Evolutionary conservation across 2,113 vertebrate species (phyloP).

Genomic region (Camelus dromedarius): DNA sequence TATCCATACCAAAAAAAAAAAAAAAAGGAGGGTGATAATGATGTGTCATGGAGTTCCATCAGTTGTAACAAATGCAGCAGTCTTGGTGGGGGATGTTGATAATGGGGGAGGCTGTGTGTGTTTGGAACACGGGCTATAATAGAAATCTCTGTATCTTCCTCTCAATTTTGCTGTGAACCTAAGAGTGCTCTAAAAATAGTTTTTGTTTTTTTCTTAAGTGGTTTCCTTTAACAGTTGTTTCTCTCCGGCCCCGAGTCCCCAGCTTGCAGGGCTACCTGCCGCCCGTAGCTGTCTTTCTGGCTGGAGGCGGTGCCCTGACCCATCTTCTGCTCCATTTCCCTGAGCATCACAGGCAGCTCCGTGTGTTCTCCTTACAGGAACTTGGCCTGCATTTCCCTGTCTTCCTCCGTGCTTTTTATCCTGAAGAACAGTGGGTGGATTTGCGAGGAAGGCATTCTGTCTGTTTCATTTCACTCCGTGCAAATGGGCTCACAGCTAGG

Average conservation of each 20-base stretch:
- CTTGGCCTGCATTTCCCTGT: neutral
- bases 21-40: neutral
- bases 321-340: constrained; percentile 55
- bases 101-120: fast-evolving
- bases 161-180: neutral
- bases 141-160: neutral
- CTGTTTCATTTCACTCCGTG: neutral
- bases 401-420: constrained; percentile 36
- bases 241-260: neutral
- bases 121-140: too few species aligned
- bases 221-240: neutral
- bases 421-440: neutral
- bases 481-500: neutral
- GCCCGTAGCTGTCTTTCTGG: fast-evolving
- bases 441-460: constrained; percentile 32
- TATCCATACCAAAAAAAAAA: constrained; percentile 9
- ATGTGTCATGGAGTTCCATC: neutral
- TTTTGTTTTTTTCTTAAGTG: neutral
- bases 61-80: fast-evolving
- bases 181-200: neutral
- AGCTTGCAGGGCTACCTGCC: neutral
- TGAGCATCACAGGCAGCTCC: neutral
- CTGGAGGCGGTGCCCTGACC: constrained; percentile 9
- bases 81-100: too few species aligned
- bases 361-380: neutral